phyloP scores from a whole-genome alignment of 2,797 vertebrate species.

The Siniperca scherzeri region DNA sequence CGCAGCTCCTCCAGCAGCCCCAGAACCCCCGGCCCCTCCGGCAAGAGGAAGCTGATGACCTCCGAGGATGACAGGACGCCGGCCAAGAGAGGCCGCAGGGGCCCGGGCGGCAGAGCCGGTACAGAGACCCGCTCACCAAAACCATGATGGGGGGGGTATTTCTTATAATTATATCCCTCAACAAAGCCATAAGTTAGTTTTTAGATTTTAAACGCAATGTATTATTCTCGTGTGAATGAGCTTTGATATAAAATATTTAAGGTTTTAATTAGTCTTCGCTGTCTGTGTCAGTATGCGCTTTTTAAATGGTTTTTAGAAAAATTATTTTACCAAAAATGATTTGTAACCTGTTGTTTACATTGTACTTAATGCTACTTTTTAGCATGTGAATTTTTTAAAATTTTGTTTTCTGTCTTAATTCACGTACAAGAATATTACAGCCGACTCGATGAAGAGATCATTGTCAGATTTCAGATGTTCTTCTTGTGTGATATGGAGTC shows the following conservation, averaged over 20 bases:
- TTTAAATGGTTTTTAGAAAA: not conserved
- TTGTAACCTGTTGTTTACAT: not conserved
- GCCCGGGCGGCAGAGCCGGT: constrained; percentile 86
- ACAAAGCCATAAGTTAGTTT: not conserved
- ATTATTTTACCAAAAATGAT: not conserved
- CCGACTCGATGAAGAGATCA: not conserved
- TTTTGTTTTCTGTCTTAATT: not conserved
- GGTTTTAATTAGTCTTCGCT: constrained; percentile 1
- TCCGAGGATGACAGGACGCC: constrained; percentile 87
- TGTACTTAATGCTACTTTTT: not conserved
- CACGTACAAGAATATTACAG: not conserved
- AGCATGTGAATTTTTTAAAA: not conserved
- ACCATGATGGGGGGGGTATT: constrained; percentile 6
- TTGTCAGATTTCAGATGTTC: not conserved
- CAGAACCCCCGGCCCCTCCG: constrained; percentile 81
- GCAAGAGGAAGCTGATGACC: constrained; percentile 91
- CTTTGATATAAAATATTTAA: not conserved
- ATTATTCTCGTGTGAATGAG: not conserved
- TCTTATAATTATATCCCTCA: not conserved
- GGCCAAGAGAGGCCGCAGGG: constrained; percentile 93
- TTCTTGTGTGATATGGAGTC: constrained; percentile 7
- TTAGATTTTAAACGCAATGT: constrained; percentile 11
- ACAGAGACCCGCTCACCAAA: constrained; percentile 53
- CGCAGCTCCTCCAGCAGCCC: constrained; percentile 85
- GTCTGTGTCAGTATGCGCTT: not conserved